A percentile compares a stretch with the other conserved stretches of the same genome.
phyloP scores from a whole-genome alignment of 2,113 vertebrate genomes.

The Scatophagus argus region DNA sequence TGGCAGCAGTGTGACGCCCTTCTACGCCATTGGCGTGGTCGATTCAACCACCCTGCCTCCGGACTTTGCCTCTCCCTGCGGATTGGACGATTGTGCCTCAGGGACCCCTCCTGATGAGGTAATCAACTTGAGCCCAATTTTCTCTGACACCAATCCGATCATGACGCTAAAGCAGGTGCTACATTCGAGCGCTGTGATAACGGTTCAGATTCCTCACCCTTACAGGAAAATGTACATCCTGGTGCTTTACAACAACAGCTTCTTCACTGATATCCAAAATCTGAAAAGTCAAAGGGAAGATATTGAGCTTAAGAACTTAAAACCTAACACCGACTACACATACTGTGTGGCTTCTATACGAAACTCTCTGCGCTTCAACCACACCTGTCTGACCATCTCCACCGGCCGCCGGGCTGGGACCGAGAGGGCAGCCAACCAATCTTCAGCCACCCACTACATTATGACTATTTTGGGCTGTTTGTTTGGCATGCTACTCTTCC shows the following conservation, averaged over 20 bases:
- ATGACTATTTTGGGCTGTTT: conserved; percentile 96
- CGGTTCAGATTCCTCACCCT: conserved; percentile 92
- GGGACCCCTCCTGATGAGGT: conserved; percentile 89
- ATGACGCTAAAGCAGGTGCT: conserved; percentile 89
- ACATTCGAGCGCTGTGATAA: conserved; percentile 89
- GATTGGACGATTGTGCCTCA: conserved; percentile 91
- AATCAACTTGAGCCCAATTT: conserved; percentile 85
- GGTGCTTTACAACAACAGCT: conserved; percentile 94
- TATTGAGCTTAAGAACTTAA: conserved; percentile 89
- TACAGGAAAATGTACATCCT: conserved; percentile 97
- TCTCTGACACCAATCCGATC: conserved; percentile 85
- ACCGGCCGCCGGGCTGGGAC: conserved; percentile 82
- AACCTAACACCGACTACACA: conserved; percentile 94
- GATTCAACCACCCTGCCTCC: conserved; percentile 83
- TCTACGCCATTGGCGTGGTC: conserved; percentile 71
- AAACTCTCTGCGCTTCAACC: conserved; percentile 93
- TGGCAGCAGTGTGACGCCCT: conserved; percentile 81
- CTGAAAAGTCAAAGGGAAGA: conserved; percentile 91
- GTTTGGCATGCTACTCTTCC: conserved; percentile 94
- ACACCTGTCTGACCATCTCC: conserved; percentile 94
- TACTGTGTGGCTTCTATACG: conserved; percentile 97
- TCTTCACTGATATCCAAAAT: conserved; percentile 90
- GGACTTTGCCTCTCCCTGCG: conserved; percentile 87
- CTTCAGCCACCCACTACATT: conserved; percentile 97
- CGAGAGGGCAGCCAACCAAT: conserved; percentile 79